Percentiles rank a stretch among this genome's conserved stretches.
These are phyloP conservation scores for Podocnemis expansa DNA, from an alignment of 2,113 vertebrate species.

Conservation along the genomic window DNA sequence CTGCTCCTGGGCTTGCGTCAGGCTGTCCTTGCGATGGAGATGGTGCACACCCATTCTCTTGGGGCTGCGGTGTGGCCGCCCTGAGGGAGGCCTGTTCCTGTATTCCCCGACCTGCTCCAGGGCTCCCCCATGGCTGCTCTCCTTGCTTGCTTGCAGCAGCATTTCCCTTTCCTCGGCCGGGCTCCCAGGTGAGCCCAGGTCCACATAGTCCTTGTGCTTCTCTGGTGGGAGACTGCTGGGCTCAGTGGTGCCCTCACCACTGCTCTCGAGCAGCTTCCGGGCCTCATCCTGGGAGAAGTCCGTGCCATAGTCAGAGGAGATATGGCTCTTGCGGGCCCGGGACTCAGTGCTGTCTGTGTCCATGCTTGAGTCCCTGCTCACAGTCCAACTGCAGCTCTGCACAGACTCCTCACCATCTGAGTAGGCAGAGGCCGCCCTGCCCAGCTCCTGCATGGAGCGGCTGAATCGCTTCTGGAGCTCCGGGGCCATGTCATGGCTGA, in stretches of 20 bases:
- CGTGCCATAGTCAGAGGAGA: constrained; percentile 72
- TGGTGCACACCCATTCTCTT: constrained; percentile 98
- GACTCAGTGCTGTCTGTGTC: constrained; percentile 85
- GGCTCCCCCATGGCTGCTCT: constrained; percentile 25
- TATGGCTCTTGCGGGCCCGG: constrained; percentile 70
- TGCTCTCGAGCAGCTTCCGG: constrained; percentile 76
- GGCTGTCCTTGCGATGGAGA: constrained; percentile 95
- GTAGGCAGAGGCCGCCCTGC: constrained; percentile 69
- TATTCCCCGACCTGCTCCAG: constrained; percentile 56
- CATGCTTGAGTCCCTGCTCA: constrained; percentile 85
- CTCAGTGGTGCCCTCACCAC: constrained; percentile 50
- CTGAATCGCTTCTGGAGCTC: constrained; percentile 83
- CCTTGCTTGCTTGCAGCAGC: constrained; percentile 74
- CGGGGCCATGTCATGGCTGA: constrained; percentile 82
- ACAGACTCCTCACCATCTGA: constrained; percentile 87
- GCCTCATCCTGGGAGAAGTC: constrained; percentile 81
- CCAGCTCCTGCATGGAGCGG: constrained; percentile 77
- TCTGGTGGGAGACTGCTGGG: constrained; percentile 47
- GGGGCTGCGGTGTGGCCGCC: constrained; percentile 89
- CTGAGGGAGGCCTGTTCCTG: constrained; percentile 69
- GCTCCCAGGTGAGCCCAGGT: constrained; percentile 75
- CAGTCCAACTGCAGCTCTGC: constrained; percentile 81
- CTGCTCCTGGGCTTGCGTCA: constrained; percentile 95
- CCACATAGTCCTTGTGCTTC: constrained; percentile 74
- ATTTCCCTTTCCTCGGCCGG: constrained; percentile 83